Base-by-base conservation (phyloP, 1,140 invertebrate genomes). In the Lordiphosa collinella region DNA sequence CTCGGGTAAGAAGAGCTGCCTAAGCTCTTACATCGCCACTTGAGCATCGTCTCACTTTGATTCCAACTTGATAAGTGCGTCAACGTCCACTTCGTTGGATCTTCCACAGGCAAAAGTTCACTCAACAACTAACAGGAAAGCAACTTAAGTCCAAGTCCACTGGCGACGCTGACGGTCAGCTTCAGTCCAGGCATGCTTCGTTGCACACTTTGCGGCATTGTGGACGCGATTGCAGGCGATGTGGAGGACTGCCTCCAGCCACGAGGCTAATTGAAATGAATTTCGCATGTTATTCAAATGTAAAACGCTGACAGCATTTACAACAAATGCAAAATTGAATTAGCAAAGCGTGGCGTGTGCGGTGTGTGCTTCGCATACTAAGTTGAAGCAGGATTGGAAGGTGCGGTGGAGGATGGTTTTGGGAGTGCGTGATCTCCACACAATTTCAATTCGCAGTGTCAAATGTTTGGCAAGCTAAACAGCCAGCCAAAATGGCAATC, bases 301-400 rank as follows among this genome's bases (percentile, higher is more conserved):
- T 40, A 60, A 65, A 69, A 47, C 56, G 56, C 62, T 66, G 51
- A 56, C 66, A 61, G 66, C 25, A 49, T 49, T 31, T 48, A 53
- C 61, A 66, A 66, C 66, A 66, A 70, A 52, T 61, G 56, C 51
- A 48, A 66, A 70, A 70, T 66, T 70, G 29, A 70, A 66, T 70
- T 61, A 69, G 63, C 50, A 69, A 60, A 59, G 51, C 50, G 44
- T 64, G 49, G 60, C 61, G 12, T 16, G n/a, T 47, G 7, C 13
- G 13, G 44, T 10, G 3, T 44, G 41, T 25, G 41, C 13, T 44
- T 29, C 29, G 40, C 40, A 43, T 43, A 43, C 18, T 44, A 44
- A 44, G 41, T n/a, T 29, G 10, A 16, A 32, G 14, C 16, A 2
- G 29, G 10, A 29, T 44, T 44, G 10, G 16, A 18, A n/a, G 8